Conservation (phyloP, 2,797 vertebrate species). For the Notolepis coatsorum region DNA sequence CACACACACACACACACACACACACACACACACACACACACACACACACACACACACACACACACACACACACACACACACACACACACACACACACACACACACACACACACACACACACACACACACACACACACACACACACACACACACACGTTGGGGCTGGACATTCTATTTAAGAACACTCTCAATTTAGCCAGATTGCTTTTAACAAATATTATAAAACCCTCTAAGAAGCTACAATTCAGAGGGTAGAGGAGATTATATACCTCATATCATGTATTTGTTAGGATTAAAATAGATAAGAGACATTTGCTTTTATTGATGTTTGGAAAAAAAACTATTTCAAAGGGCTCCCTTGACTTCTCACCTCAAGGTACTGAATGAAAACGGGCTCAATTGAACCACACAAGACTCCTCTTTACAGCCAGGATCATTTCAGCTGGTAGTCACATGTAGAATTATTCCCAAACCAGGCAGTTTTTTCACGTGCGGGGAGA, state of each 20-base stretch:
- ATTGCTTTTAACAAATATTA: neutral
- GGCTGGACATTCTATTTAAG: neutral
- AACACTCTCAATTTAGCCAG: neutral
- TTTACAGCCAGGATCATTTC: too few relatives aligned
- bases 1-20: neutral
- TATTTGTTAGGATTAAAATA: neutral
- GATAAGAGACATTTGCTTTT: neutral
- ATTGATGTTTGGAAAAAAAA: neutral
- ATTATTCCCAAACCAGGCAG: too few relatives aligned
- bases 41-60: neutral
- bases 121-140: neutral
- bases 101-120: neutral
- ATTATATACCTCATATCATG: conserved; percentile 6
- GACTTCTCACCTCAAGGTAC: too few relatives aligned
- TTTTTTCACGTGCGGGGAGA: too few relatives aligned
- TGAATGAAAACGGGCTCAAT: too few relatives aligned
- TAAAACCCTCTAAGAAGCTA: neutral
- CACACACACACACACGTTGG: neutral
- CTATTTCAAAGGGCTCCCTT: too few relatives aligned
- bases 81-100: too few relatives aligned
- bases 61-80: too few relatives aligned
- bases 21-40: neutral
- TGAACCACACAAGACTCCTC: too few relatives aligned
- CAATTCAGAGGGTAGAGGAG: conserved; percentile 6
- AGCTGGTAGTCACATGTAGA: too few relatives aligned